A percentile compares a stretch with the other conserved stretches of the same genome.
Conservation (phyloP, 2,113 vertebrate genomes). For the Corythornis cristatus region DNA sequence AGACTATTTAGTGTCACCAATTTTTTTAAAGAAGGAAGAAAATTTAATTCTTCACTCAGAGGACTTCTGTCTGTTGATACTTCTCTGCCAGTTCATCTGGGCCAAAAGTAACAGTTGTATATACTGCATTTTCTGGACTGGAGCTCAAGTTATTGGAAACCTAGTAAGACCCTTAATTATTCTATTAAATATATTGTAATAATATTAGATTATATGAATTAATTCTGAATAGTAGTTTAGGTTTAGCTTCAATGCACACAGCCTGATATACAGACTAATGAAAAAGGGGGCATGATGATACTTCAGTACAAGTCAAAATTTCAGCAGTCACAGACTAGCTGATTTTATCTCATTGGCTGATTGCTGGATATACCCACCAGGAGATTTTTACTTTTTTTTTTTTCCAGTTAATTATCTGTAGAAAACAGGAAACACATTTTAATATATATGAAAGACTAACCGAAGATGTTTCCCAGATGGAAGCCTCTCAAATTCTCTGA, state of each 20-base stretch:
- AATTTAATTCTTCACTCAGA: background rate
- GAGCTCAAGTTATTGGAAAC: background rate
- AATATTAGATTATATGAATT: background rate
- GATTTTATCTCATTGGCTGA: background rate
- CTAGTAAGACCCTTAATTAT: background rate
- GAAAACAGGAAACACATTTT: slow-evolving; percentile 33
- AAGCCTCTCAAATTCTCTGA: slow-evolving; percentile 27
- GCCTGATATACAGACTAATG: background rate
- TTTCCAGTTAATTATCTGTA: slow-evolving; percentile 10
- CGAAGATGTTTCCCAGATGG: background rate
- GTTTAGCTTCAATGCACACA: background rate
- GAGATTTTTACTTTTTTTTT: background rate
- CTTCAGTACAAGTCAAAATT: background rate
- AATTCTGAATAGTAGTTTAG: background rate
- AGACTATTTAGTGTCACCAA: background rate
- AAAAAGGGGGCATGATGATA: background rate
- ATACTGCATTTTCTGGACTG: background rate
- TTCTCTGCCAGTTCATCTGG: background rate
- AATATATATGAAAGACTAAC: slow-evolving; percentile 11
- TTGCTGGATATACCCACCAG: background rate
- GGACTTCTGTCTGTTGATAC: background rate
- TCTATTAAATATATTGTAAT: background rate
- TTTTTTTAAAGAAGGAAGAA: background rate
- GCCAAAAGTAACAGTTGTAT: background rate
- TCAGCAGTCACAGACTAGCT: background rate